Conservation (phyloP, 2,888 invertebrate genomes). For the Yponomeuta sedellus region DNA sequence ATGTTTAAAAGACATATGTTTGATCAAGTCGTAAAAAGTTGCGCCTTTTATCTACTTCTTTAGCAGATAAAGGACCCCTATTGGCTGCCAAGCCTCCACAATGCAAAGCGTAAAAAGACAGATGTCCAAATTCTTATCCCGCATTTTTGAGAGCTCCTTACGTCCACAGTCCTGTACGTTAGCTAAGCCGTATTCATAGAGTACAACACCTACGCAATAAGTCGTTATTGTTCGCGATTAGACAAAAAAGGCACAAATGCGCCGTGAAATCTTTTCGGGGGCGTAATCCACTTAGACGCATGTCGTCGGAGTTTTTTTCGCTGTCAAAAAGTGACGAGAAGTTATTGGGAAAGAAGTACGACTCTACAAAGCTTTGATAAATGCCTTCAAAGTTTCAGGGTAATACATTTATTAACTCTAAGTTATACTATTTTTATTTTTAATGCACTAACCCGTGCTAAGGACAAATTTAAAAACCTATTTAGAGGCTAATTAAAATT, state of each 20-base stretch:
- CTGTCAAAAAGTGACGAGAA: background rate
- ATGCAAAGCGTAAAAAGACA: constrained; percentile 41
- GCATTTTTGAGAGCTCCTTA: constrained; percentile 44
- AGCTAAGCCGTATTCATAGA: constrained; percentile 48
- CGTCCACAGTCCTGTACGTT: constrained; percentile 42
- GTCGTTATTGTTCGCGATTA: constrained; percentile 45
- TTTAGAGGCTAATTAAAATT: no score
- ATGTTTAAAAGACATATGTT: constrained; percentile 14
- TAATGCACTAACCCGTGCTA: no score
- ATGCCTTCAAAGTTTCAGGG: no score
- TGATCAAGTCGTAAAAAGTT: constrained; percentile 30
- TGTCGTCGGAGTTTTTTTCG: constrained; percentile 57
- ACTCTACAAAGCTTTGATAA: no score
- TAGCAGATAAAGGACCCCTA: constrained; percentile 35
- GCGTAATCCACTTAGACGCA: constrained; percentile 73
- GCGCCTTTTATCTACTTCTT: constrained; percentile 43
- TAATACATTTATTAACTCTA: no score
- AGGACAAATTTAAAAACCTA: no score
- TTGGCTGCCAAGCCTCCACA: constrained; percentile 41
- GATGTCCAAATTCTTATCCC: constrained; percentile 48
- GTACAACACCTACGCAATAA: constrained; percentile 69
- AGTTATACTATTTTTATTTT: no score
- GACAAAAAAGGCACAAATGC: constrained; percentile 63
- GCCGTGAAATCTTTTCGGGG: constrained; percentile 65
- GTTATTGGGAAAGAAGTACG: no score